Evolutionary conservation across 2,113 vertebrate genomes (phyloP), one percentile per base, ranked within the genome.

Genomic region (Myotis brandtii): DNA sequence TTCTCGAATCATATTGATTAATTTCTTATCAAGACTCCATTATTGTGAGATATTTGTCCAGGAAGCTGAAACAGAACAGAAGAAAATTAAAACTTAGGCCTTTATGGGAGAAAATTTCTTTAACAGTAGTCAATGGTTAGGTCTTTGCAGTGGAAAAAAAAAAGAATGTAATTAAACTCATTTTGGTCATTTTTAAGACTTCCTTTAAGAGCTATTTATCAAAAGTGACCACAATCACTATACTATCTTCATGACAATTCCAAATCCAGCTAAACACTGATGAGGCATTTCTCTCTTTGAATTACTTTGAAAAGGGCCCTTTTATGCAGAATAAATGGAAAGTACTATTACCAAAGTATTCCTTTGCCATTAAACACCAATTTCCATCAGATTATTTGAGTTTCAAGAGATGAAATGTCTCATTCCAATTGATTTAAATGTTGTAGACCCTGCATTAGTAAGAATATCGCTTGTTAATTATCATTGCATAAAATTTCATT

Each of bases 311-410:
- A 88, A 86, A 69, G 20, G 37, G 4, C 2, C 70, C 37, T 92
- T 94, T 92, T 77, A 86, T 76, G 66, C 59, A 81, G 66, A 86
- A 56, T 88, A 34, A 95, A 77, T 95, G 59, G 46, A 66, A 94
- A 92, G 27, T 43, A 11, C 10, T 1, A 11, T 66, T 50, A 59
- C 48, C 40, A 14, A 37, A 64, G 12, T 72, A 40, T 34, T 77
- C 46, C 48, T 67, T 6, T 46, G 25, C 32, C 80, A 17, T 54
- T 40, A 70, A 66, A 86, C 30, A 85, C 50, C 5, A 18, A 37
- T 85, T 76, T 62, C 25, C 21, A 48, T 91, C 52, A 83, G 43
- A 80, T 50, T 32, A 21, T n/a, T 84, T 93, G 32, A 82, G 25
- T 64, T 84, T 89, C 64, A 72, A 69, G 52, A 66, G 80, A 81